Conservation (phyloP, 2,888 invertebrate species). For the Petrophora chlorosata region DNA sequence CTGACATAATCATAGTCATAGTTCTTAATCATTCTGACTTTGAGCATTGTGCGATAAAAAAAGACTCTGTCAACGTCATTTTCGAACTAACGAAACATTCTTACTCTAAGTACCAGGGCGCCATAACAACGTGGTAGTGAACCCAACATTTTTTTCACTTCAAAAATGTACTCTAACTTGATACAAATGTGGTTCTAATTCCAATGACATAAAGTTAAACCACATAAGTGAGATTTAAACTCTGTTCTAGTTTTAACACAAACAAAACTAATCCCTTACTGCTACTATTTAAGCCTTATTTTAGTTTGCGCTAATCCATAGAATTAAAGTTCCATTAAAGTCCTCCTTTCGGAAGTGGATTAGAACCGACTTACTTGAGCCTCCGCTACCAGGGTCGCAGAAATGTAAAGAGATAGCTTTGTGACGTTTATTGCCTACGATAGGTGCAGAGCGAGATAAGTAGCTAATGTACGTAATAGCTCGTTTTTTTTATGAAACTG, state of each 20-base stretch:
- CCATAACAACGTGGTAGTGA: slow-evolving; percentile 19
- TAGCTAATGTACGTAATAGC: no score
- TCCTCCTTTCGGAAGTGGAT: slow-evolving; percentile 24
- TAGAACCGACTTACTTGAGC: slow-evolving; percentile 41
- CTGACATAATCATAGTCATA: no score
- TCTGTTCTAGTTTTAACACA: slow-evolving; percentile 15
- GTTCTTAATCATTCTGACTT: no score
- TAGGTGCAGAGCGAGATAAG: no score
- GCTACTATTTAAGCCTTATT: slow-evolving; percentile 14
- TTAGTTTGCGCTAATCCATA: slow-evolving; percentile 23
- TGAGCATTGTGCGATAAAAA: no score
- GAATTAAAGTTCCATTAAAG: slow-evolving; percentile 1
- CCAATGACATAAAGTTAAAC: neutral
- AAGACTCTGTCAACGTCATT: slow-evolving; percentile 11
- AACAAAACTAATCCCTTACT: slow-evolving; percentile 24
- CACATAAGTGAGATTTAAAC: neutral
- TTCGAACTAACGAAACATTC: slow-evolving; percentile 33
- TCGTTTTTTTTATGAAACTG: no score
- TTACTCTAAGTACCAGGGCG: slow-evolving; percentile 30
- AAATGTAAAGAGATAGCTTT: slow-evolving; percentile 18
- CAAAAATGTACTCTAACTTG: slow-evolving; percentile 1
- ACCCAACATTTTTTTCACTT: neutral
- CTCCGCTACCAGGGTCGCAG: slow-evolving; percentile 39
- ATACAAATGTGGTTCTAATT: neutral
- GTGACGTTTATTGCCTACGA: neutral